Percentiles rank a stretch among this genome's conserved stretches.
phyloP scores from a whole-genome alignment of 2,888 invertebrate genomes.

The Homarus gammarus region DNA sequence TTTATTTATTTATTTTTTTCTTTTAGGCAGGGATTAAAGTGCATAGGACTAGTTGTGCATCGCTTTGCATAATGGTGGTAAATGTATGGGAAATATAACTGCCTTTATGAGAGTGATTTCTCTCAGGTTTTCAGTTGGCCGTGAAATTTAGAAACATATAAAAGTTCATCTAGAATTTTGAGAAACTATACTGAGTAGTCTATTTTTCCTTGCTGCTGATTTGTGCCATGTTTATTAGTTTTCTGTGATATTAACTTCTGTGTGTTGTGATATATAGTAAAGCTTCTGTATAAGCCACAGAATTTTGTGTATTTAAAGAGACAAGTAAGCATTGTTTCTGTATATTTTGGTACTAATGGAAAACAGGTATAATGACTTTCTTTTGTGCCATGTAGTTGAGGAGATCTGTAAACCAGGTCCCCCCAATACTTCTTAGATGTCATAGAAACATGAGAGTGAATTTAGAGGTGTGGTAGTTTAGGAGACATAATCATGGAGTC shows the following conservation, averaged over 20 bases:
- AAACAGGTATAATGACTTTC: neutral
- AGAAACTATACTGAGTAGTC: neutral
- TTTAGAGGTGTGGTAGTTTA: neutral
- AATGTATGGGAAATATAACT: neutral
- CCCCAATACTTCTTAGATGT: neutral
- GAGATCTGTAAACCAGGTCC: neutral
- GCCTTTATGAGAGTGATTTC: neutral
- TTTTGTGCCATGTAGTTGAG: neutral
- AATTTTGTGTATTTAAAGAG: neutral
- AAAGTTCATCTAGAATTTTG: neutral
- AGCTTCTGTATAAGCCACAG: neutral
- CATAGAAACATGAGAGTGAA: neutral
- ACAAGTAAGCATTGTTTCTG: constrained; percentile 2
- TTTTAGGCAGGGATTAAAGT: no score
- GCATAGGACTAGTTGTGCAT: neutral
- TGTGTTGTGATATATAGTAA: constrained; percentile 4
- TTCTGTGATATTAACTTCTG: constrained; percentile 30
- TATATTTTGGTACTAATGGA: neutral
- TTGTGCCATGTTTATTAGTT: constrained; percentile 22
- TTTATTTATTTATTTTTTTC: no score
- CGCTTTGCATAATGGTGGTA: neutral
- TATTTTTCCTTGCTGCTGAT: neutral
- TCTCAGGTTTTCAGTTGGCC: neutral
- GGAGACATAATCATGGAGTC: constrained; percentile 1
- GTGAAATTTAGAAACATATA: neutral